Conservation (phyloP, 2,888 invertebrate genomes). For the Epistrophe grossulariae region DNA sequence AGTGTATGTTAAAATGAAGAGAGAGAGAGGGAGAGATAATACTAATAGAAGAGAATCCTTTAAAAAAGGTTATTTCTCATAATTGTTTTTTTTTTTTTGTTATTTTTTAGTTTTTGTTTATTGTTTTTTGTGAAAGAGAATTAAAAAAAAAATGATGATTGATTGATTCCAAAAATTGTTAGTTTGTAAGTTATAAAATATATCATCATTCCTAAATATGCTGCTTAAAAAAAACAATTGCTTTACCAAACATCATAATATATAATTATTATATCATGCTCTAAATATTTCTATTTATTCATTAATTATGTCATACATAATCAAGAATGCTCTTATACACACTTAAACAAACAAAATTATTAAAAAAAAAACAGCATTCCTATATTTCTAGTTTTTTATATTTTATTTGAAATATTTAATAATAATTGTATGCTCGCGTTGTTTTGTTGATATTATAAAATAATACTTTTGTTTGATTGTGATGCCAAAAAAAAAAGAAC, state of each 20-base stretch:
- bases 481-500: constrained; percentile 61
- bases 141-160: not conserved
- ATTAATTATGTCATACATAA: constrained; percentile 15
- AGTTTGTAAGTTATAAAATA: constrained; percentile 26
- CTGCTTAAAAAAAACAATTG: constrained; percentile 28
- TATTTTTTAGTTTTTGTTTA: constrained; percentile 5
- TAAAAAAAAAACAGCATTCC: not conserved
- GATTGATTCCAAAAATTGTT: constrained; percentile 30
- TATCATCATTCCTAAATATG: constrained; percentile 40
- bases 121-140: constrained; percentile 32
- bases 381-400: constrained; percentile 15
- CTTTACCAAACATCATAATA: too few relatives aligned
- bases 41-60: not conserved
- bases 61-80: constrained; percentile 1
- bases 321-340: constrained; percentile 15
- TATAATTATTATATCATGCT: constrained; percentile 8
- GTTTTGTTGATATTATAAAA: constrained; percentile 40
- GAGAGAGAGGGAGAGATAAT: not conserved
- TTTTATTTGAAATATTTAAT: constrained; percentile 26
- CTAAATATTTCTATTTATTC: constrained; percentile 47
- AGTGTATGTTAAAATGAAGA: constrained; percentile 81
- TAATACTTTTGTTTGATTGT: constrained; percentile 61
- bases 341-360: not conserved
- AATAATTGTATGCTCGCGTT: constrained; percentile 44
- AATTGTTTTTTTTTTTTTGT: not conserved